Evolutionary conservation across 2,888 invertebrate species (phyloP).

Genomic region (Cantharis flavilabris): DNA sequence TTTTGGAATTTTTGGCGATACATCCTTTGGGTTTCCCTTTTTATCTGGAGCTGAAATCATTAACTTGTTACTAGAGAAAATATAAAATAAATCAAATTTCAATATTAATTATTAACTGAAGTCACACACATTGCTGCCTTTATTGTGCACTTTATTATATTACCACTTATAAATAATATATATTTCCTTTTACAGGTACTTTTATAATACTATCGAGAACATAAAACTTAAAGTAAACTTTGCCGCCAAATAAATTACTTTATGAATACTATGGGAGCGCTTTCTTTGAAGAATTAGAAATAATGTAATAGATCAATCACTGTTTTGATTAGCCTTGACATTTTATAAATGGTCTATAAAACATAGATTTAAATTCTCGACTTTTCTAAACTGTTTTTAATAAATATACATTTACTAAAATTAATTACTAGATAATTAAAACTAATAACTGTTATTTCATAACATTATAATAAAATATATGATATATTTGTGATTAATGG

Average conservation of each 20-base stretch:
- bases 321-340: neutral
- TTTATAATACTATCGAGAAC: neutral
- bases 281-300: conserved; percentile 3
- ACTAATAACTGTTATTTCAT: neutral
- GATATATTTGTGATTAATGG: neutral
- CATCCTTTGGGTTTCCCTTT: too few species aligned
- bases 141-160: neutral
- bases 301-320: neutral
- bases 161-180: neutral
- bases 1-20: too few species aligned
- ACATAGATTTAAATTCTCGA: neutral
- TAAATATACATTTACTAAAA: neutral
- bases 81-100: neutral
- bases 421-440: neutral
- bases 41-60: too few species aligned
- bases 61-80: too few species aligned
- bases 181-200: neutral
- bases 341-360: neutral
- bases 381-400: neutral
- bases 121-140: neutral
- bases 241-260: conserved; percentile 2
- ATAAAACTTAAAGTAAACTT: conserved; percentile 1
- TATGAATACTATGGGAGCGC: neutral
- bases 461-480: neutral
- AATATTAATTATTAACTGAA: neutral